These are phyloP conservation scores for Pygoscelis adeliae DNA, from an alignment of 2,113 vertebrate species.

Conservation along the genomic window DNA sequence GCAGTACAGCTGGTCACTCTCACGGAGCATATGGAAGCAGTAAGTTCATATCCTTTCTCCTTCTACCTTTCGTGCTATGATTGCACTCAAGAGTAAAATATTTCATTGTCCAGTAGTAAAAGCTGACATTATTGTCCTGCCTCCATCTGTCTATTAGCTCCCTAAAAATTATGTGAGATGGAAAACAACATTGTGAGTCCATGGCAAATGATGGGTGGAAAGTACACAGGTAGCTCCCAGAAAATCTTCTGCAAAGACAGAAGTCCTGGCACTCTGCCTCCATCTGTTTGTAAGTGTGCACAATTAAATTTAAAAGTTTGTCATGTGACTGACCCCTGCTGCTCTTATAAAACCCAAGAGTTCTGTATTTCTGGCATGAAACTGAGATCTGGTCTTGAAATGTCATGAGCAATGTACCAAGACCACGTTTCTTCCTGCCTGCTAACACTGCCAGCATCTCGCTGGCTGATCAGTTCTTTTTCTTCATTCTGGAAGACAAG, in stretches of 20 bases:
- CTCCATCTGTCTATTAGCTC: conserved; percentile 13
- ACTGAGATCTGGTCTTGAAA: not conserved
- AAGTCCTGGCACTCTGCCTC: not conserved
- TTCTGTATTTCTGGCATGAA: not conserved
- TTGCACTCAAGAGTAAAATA: not conserved
- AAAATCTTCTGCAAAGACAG: not conserved
- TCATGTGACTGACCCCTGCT: not conserved
- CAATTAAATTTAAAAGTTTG: not conserved
- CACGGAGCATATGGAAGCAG: not conserved
- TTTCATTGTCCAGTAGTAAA: conserved; percentile 19
- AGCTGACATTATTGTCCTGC: not conserved
- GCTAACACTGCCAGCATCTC: not conserved
- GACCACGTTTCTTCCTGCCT: not conserved
- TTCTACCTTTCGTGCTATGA: not conserved
- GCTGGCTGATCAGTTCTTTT: not conserved
- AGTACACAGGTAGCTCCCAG: not conserved
- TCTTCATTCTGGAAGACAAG: not conserved
- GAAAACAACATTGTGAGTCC: not conserved
- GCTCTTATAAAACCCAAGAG: not conserved
- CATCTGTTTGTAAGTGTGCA: not conserved
- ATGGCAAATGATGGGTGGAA: not conserved
- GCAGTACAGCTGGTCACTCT: conserved; percentile 1
- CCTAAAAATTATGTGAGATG: not conserved
- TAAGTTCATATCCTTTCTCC: not conserved
- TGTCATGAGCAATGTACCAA: not conserved